Conservation (phyloP, 1,140 invertebrate species). For the Tetragonula clypearis region DNA sequence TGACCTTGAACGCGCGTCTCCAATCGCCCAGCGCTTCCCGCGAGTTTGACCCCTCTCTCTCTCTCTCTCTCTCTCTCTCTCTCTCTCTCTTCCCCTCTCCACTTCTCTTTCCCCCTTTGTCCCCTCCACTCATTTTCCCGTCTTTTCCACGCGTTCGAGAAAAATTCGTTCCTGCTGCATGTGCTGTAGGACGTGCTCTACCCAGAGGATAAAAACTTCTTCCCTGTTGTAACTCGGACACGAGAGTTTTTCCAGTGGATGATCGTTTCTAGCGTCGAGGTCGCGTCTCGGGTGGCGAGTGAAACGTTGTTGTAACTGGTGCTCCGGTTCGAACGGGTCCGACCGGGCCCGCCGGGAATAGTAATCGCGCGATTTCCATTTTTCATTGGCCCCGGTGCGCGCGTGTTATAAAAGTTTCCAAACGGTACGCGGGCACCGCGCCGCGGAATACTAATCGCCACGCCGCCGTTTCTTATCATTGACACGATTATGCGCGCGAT, state of each 20-base stretch:
- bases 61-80: background rate
- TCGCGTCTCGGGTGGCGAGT: slow-evolving; percentile 15
- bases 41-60: background rate
- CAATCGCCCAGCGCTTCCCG: background rate
- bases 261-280: too few relatives aligned
- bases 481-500: slow-evolving; percentile 24
- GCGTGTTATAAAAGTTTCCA: slow-evolving; percentile 23
- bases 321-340: slow-evolving; percentile 28
- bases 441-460: slow-evolving; percentile 45
- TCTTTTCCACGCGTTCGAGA: background rate
- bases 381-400: slow-evolving; percentile 33
- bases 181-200: background rate
- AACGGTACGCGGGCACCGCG: background rate
- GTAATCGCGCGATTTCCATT: slow-evolving; percentile 49
- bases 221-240: too few relatives aligned
- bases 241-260: background rate
- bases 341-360: slow-evolving; percentile 35
- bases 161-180: background rate
- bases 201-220: background rate
- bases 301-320: slow-evolving; percentile 29
- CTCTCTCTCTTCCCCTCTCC: background rate
- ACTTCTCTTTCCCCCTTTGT: too few relatives aligned
- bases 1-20: slow-evolving; percentile 12
- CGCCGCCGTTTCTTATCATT: slow-evolving; percentile 24
- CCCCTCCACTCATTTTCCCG: too few relatives aligned